phyloP scores from a whole-genome alignment of 2,888 invertebrate species.

The Lacanobia wlatinum region DNA sequence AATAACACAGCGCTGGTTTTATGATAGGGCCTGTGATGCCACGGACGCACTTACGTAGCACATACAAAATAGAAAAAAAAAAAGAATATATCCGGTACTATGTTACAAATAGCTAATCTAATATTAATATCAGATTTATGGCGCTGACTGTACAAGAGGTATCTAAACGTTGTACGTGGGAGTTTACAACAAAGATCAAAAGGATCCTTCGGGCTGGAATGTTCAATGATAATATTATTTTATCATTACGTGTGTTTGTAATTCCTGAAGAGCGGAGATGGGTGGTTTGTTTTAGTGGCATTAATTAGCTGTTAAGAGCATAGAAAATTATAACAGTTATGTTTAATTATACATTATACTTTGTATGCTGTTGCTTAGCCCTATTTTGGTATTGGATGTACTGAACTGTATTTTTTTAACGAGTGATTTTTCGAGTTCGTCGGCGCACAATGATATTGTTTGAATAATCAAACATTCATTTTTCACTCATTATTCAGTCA shows the following conservation, averaged over 20 bases:
- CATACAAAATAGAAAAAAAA: neutral
- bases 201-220: slow-evolving; percentile 44
- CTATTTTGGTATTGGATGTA: neutral
- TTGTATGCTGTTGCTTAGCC: neutral
- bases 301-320: slow-evolving; percentile 24
- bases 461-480: no score
- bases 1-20: no score
- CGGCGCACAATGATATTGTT: no score
- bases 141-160: slow-evolving; percentile 17
- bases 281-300: slow-evolving; percentile 3
- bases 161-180: slow-evolving; percentile 31
- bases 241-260: slow-evolving; percentile 45
- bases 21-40: no score
- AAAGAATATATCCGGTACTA: neutral
- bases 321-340: neutral
- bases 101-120: neutral
- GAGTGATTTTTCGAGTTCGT: no score
- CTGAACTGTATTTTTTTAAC: neutral
- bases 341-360: slow-evolving; percentile 6
- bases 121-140: neutral
- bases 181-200: slow-evolving; percentile 49
- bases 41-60: no score
- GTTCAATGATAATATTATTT: slow-evolving; percentile 55
- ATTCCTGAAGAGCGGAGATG: slow-evolving; percentile 21
- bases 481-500: no score